Percentiles rank a stretch among this genome's conserved stretches.
Conservation (phyloP, 1,140 invertebrate genomes). For the Ostrea denselamellosa region DNA sequence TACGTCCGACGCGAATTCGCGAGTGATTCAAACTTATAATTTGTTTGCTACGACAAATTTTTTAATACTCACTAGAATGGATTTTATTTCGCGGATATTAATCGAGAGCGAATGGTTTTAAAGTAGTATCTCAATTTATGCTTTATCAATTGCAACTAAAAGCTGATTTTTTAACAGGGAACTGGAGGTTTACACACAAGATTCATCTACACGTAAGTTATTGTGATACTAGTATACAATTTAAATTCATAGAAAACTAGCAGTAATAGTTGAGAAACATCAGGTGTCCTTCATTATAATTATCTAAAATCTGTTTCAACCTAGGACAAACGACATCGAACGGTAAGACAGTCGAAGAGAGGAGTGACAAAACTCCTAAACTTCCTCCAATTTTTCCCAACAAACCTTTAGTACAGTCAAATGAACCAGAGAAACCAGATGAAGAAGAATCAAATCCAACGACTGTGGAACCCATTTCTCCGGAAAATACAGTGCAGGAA, state of each 20-base stretch:
- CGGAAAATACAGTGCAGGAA: not conserved
- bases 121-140: no score
- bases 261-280: no score
- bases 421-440: not conserved
- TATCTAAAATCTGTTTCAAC: not conserved
- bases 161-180: constrained; percentile 7
- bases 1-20: no score
- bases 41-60: no score
- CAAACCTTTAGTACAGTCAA: constrained; percentile 16
- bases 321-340: not conserved
- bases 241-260: no score
- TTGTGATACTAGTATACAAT: no score
- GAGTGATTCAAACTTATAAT: no score
- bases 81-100: no score
- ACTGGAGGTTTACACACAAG: constrained; percentile 12
- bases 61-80: no score
- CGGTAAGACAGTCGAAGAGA: not conserved
- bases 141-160: not conserved
- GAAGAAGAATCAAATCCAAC: not conserved
- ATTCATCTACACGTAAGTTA: constrained; percentile 11
- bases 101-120: no score
- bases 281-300: no score
- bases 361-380: not conserved
- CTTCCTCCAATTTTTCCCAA: constrained; percentile 20
- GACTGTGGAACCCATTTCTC: not conserved